Evolutionary conservation across 2,113 vertebrate genomes (phyloP).

Genomic region (Cyprinodon brontotheroides): DNA sequence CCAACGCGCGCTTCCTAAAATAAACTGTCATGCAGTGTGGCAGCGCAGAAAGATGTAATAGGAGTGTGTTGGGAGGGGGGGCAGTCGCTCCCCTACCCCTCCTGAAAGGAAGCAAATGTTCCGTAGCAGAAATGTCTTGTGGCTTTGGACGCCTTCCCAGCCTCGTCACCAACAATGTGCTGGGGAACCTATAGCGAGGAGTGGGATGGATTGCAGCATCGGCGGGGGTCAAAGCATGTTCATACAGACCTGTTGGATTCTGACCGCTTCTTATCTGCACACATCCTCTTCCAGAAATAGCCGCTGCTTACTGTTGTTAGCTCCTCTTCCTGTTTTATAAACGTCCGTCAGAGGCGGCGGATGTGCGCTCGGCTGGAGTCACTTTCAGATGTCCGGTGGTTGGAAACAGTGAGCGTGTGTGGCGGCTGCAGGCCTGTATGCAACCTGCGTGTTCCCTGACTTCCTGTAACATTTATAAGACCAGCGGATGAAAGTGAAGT

Average conservation of each 20-base stretch:
- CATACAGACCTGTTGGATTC: slow-evolving; percentile 41
- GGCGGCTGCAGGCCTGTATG: slow-evolving; percentile 20
- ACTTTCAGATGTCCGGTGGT: slow-evolving; percentile 48
- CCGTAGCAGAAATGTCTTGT: slow-evolving; percentile 59
- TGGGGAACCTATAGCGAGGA: slow-evolving; percentile 42
- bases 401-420: slow-evolving; percentile 28
- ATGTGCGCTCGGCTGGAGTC: slow-evolving; percentile 57
- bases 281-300: slow-evolving; percentile 74
- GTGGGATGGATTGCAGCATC: slow-evolving; percentile 50
- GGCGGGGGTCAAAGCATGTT: slow-evolving; percentile 56
- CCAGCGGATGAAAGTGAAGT: neutral
- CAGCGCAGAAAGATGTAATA: slow-evolving; percentile 63
- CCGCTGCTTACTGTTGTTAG: slow-evolving; percentile 66
- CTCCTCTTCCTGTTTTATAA: slow-evolving; percentile 70
- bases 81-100: slow-evolving; percentile 20
- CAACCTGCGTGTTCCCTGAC: slow-evolving; percentile 23
- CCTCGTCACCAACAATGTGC: slow-evolving; percentile 52
- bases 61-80: slow-evolving; percentile 48
- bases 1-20: slow-evolving; percentile 72
- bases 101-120: slow-evolving; percentile 77
- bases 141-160: slow-evolving; percentile 66
- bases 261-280: slow-evolving; percentile 58
- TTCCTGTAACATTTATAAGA: slow-evolving; percentile 54
- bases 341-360: slow-evolving; percentile 62
- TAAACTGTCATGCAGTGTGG: slow-evolving; percentile 73